Evolutionary conservation across 2,888 invertebrate genomes (phyloP).

Genomic region (Athalia circularis): DNA sequence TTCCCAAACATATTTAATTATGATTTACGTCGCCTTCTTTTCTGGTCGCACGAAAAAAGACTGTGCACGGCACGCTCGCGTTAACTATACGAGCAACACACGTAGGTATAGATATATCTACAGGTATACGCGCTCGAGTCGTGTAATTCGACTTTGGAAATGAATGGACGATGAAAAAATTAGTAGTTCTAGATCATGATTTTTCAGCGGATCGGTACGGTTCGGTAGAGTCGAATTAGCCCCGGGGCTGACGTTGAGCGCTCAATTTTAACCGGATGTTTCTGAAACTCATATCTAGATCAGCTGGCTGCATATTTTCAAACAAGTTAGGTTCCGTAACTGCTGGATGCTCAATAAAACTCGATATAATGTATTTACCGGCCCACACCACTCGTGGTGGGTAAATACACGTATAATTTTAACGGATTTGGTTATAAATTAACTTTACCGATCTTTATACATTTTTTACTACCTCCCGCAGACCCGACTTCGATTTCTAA

Average conservation of each 20-base stretch:
- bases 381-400: constrained; percentile 5
- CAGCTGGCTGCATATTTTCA: no score
- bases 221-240: neutral
- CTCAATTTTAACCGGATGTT: constrained; percentile 34
- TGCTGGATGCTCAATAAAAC: constrained; percentile 18
- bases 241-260: constrained; percentile 19
- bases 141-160: neutral
- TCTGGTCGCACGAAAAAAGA: constrained; percentile 5
- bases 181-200: neutral
- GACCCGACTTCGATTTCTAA: neutral
- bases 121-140: neutral
- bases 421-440: constrained; percentile 31
- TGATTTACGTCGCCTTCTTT: constrained; percentile 62
- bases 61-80: no score
- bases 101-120: neutral
- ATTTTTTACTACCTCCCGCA: neutral
- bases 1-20: constrained; percentile 67
- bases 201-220: neutral
- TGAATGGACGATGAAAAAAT: constrained; percentile 30
- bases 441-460: neutral
- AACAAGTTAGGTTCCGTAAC: no score
- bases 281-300: no score
- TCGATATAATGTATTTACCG: constrained; percentile 21
- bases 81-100: no score
- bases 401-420: neutral